Conservation (phyloP, 2,797 vertebrate genomes). For the Clarias laeviceps region DNA sequence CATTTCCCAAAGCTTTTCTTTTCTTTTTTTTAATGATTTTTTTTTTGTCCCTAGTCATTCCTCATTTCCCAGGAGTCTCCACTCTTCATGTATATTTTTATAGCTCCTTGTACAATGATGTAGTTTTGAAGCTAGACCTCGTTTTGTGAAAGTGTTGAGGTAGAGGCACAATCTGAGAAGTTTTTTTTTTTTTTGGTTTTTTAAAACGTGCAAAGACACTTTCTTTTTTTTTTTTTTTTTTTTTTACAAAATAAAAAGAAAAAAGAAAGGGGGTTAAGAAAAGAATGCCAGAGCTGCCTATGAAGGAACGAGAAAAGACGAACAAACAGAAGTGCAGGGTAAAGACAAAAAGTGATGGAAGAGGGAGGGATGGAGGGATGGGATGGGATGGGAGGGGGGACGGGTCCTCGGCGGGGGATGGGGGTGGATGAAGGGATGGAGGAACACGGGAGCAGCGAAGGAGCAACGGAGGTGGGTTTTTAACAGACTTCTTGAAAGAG, state of each 20-base stretch:
- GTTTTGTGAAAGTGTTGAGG: constrained; percentile 83
- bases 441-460: constrained; percentile 19
- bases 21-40: constrained; percentile 57
- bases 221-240: constrained; percentile 57
- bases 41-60: constrained; percentile 59
- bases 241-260: constrained; percentile 36
- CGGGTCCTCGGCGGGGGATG: constrained; percentile 46
- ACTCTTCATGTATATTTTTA: constrained; percentile 80
- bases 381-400: constrained; percentile 35
- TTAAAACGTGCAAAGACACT: constrained; percentile 60
- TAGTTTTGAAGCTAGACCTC: constrained; percentile 83
- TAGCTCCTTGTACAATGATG: constrained; percentile 80
- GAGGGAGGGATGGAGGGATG: neutral
- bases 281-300: constrained; percentile 62
- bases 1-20: constrained; percentile 57
- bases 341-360: constrained; percentile 54
- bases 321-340: constrained; percentile 68
- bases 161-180: constrained; percentile 75
- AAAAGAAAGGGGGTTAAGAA: constrained; percentile 24
- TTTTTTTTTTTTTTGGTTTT: constrained; percentile 59
- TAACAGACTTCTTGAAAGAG: constrained; percentile 44
- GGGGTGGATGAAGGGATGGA: constrained; percentile 25
- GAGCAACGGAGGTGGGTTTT: constrained; percentile 20
- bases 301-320: constrained; percentile 63
- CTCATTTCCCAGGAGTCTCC: constrained; percentile 64